A percentile compares a stretch with the other conserved stretches of the same genome.
These are phyloP conservation scores for Oryzias dopingdopingensis DNA, from an alignment of 2,797 vertebrate species.

Conservation along the genomic window DNA sequence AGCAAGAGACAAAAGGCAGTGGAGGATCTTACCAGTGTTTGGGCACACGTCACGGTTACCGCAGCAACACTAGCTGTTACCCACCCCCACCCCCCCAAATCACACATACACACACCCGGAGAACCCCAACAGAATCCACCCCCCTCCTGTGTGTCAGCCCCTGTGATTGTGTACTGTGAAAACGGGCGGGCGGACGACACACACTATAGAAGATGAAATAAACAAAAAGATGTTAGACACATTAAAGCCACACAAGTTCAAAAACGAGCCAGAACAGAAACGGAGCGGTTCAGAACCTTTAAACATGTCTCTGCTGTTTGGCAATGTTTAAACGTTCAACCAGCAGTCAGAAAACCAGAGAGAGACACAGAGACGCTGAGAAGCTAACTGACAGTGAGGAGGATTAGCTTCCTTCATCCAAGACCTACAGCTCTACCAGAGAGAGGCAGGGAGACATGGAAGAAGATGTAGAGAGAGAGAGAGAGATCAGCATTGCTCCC, in stretches of 20 bases:
- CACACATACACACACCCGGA: constrained; percentile 12
- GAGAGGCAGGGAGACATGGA: constrained; percentile 7
- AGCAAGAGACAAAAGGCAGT: constrained; percentile 67
- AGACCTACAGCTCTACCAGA: constrained; percentile 19
- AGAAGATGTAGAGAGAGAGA: constrained; percentile 4
- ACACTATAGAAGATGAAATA: constrained; percentile 81
- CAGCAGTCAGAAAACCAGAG: constrained; percentile 45
- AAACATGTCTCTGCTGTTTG: constrained; percentile 51
- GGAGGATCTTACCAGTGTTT: constrained; percentile 75
- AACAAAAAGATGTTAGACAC: constrained; percentile 79
- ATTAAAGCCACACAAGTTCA: constrained; percentile 68
- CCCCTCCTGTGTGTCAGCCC: constrained; percentile 24
- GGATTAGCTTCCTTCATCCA: constrained; percentile 46
- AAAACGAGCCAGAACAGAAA: constrained; percentile 61
- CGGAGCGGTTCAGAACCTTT: constrained; percentile 74
- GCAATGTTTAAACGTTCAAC: constrained; percentile 80
- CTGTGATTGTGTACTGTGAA: constrained; percentile 58
- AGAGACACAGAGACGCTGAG: constrained; percentile 46
- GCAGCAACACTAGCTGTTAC: constrained; percentile 51
- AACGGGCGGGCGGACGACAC: constrained; percentile 67
- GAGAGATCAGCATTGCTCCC: constrained; percentile 32
- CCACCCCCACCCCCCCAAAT: not conserved
- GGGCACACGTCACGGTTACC: constrained; percentile 63
- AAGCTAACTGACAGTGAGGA: constrained; percentile 43
- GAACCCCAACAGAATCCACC: not conserved